Evolutionary conservation across 2,888 invertebrate genomes (phyloP), one percentile per base, ranked within the genome.

Genomic region (Aquatica leii): DNA sequence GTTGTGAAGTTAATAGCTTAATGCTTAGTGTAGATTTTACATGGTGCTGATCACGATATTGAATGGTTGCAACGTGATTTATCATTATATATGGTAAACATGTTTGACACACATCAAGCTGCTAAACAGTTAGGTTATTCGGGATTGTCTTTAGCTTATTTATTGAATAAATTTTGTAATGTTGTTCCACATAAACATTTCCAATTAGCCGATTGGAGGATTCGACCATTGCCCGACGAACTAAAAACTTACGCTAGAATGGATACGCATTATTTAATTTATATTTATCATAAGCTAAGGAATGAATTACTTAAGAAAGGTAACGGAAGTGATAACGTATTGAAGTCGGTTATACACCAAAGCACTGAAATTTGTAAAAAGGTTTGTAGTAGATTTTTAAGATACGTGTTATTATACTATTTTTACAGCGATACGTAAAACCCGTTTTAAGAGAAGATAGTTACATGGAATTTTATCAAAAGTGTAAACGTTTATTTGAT

Each of bases 21-120:
- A 48, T 41, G 21, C 46, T 12, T 52, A 15, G n/a, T 74, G 3
- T 75, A 92, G 92, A 87, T 97, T 3, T 90, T 99, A 71, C 99
- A 99, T 78, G 98, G 98, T 8, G 93, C 95, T 0, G 90, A 93
- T 61, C 84, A 79, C 63, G 98, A 99, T 77, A 86, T 99, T 14
- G 83, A 89, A 31, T 99, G 99, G 98, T 82, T 99, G 24, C 99
- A 99, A 80, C 85, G 96, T 12, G 99, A 99, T 84, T 88, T 98
- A 59, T 93, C 96, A 0, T 78, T 99, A 1, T 99, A 99, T 78
- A 82, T 99, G 1, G 97, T 99, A 0, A 97, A 98, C 71, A 87
- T 99, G 89, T 98, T 99, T 79, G 99, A 99, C 80, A 99, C 98
- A 0, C 89, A 94, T 77, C 90, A 92, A 77, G 98, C 97, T 0